These are phyloP conservation scores for Asbolus verrucosus DNA, from an alignment of 1,140 invertebrate genomes.

Conservation along the genomic window DNA sequence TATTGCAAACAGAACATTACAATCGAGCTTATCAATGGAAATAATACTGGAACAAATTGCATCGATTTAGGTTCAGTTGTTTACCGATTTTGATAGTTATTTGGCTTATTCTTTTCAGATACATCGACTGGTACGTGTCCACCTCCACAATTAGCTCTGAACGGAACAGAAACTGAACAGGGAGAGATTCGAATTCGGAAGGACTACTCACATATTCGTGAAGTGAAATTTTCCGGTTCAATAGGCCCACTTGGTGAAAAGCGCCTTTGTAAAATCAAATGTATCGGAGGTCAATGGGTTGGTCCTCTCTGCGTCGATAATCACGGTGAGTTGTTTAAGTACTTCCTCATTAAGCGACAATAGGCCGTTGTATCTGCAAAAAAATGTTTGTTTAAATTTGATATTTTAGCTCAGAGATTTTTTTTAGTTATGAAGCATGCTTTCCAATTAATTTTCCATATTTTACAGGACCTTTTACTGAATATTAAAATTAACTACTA, in stretches of 20 bases:
- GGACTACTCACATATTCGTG: slow-evolving; percentile 65
- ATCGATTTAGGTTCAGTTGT: background rate
- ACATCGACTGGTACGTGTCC: slow-evolving; percentile 59
- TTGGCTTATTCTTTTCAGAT: slow-evolving; percentile 52
- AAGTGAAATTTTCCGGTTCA: slow-evolving; percentile 77
- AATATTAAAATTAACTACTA: no score
- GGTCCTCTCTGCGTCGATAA: slow-evolving; percentile 76
- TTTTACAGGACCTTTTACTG: no score
- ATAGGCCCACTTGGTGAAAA: slow-evolving; percentile 75
- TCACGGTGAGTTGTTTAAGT: slow-evolving; percentile 62
- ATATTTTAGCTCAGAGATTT: no score
- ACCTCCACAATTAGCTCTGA: slow-evolving; percentile 60
- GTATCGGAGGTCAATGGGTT: slow-evolving; percentile 83
- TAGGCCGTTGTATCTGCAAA: no score
- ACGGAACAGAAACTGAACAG: slow-evolving; percentile 60
- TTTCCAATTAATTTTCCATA: no score
- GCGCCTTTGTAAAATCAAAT: slow-evolving; percentile 83
- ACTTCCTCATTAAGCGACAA: no score
- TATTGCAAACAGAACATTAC: no score
- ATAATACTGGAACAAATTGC: no score
- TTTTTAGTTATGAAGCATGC: no score
- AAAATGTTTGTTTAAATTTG: no score
- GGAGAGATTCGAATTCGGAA: slow-evolving; percentile 58
- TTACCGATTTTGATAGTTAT: background rate
- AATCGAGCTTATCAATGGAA: no score